These are phyloP conservation scores for Balanococcus diminutus DNA, from an alignment of 2,888 invertebrate species.

Conservation along the genomic window DNA sequence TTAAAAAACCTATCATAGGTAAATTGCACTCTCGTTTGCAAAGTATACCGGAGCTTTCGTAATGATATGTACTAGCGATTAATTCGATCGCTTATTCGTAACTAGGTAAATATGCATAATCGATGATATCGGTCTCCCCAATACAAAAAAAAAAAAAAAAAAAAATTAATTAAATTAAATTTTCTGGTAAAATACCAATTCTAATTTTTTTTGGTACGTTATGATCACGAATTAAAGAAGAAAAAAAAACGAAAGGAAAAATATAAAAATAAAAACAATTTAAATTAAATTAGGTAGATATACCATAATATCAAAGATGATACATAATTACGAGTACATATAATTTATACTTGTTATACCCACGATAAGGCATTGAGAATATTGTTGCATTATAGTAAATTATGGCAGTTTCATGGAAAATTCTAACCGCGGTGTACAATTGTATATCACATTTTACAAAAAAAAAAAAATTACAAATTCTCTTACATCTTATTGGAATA, in stretches of 20 bases:
- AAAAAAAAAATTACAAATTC: slow-evolving; percentile 19
- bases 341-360: background rate
- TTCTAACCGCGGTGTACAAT: slow-evolving; percentile 24
- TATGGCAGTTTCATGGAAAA: slow-evolving; percentile 27
- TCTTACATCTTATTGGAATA: slow-evolving; percentile 31
- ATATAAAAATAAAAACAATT: slow-evolving; percentile 5
- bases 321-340: slow-evolving; percentile 2
- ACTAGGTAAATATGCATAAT: background rate
- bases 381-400: background rate
- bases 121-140: background rate
- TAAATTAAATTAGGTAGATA: background rate
- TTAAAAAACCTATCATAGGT: background rate
- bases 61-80: slow-evolving; percentile 17
- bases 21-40: background rate
- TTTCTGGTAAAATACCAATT: background rate
- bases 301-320: background rate
- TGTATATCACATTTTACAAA: slow-evolving; percentile 7
- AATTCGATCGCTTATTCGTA: slow-evolving; percentile 3
- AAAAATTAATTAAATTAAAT: no score
- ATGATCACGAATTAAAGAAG: background rate
- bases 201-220: background rate
- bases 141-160: no score
- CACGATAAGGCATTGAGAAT: background rate
- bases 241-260: background rate
- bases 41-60: background rate